Base-by-base conservation (phyloP, 2,113 vertebrate species). In the Hippocampus abdominalis region DNA sequence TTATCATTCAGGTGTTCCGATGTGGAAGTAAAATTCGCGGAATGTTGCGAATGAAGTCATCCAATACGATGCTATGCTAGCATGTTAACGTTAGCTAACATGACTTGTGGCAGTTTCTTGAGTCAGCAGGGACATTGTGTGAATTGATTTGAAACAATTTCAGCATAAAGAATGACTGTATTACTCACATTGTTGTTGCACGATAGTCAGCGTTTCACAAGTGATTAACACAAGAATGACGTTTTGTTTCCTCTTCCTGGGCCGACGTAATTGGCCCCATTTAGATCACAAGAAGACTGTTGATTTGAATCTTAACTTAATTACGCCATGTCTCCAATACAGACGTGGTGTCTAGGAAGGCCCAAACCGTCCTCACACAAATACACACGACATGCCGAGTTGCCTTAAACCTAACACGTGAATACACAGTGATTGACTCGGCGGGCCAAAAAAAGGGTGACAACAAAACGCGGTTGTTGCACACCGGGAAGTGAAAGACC, bases 401-500 rank as follows among this genome's bases (percentile, higher is more conserved):
- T 76, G 67, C 25, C 53, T 70, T 74, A 42, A 72, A 81, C 21
- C 69, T 12, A 75, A 79, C 67, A 75, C 46, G 66, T 79, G 81
- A 84, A 87, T 89, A 83, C 75, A 86, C 82, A 86, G 82, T 51
- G 66, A 75, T 70, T 68, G 67, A 7, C 64, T 84, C 64, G 9
- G 69, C 63, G 71, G 69, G 69, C 27, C 4, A 27, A 57, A 72
- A 76, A 77, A 73, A 78, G 74, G 69, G 44, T 8, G 70, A 79
- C 84, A 78, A 90, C 87, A 90, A 89, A 90, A 87, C 80, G 54
- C 57, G 82, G 76, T 84, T 90, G 87, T 88, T 86, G 66, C 76
- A 72, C 84, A 81, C 79, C 62, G 10, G 66, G 80, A 84, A 60
- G 79, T 90, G 78, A 90, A 90, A 86, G 85, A 88, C 85, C 77